A percentile compares a stretch with the other conserved stretches of the same genome.
phyloP scores from a whole-genome alignment of 37 sponge, comb jelly and placozoan genomes.

The Eunapius fragilis region DNA sequence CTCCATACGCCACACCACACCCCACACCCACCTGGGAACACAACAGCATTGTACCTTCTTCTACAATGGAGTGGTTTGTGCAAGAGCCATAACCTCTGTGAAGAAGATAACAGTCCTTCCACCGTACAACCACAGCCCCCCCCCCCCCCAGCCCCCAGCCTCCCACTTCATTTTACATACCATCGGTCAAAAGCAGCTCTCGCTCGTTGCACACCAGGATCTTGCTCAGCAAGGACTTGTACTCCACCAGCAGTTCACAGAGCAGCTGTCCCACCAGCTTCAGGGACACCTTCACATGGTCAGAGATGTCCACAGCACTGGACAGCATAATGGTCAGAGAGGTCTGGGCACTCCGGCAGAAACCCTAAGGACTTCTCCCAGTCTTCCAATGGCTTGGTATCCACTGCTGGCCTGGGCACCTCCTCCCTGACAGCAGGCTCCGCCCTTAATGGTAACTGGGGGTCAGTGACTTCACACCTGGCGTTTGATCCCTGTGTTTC shows the following conservation, averaged over 20 bases:
- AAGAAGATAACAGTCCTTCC: too few relatives aligned
- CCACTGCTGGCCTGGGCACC: too few relatives aligned
- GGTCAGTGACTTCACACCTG: neutral
- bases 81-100: slow-evolving; percentile 44
- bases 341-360: too few relatives aligned
- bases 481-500: neutral
- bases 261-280: too few relatives aligned
- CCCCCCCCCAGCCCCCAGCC: too few relatives aligned
- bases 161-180: too few relatives aligned
- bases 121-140: too few relatives aligned
- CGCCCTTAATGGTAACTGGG: too few relatives aligned
- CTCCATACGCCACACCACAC: neutral
- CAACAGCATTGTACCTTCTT: slow-evolving; percentile 83
- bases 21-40: slow-evolving; percentile 90
- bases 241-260: slow-evolving; percentile 34
- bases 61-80: slow-evolving; percentile 54
- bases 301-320: slow-evolving; percentile 51
- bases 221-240: slow-evolving; percentile 35
- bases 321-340: neutral
- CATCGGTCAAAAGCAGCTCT: slow-evolving; percentile 49
- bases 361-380: too few relatives aligned
- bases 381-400: too few relatives aligned
- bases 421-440: too few relatives aligned
- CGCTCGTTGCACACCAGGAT: slow-evolving; percentile 56
- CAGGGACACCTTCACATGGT: slow-evolving; percentile 57